Base-by-base conservation (phyloP, 2,797 vertebrate species). In the Threskiornis aethiopicus region DNA sequence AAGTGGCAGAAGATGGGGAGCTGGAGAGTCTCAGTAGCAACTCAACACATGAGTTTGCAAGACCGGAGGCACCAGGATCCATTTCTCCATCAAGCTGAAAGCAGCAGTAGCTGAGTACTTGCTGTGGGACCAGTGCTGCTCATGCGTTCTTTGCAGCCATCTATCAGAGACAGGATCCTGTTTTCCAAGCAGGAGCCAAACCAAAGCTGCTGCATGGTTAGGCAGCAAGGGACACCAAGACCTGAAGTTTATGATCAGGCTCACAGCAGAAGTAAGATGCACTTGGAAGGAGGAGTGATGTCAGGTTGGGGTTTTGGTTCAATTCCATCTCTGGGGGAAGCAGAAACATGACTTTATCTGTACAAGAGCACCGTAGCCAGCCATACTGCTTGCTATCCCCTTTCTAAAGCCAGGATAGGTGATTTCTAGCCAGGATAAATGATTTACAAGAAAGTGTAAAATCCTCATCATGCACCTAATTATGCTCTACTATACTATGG, bases 391-490 rank as follows among this genome's bases (percentile, higher is more conserved):
- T 87, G 73, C 92, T 95, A 47, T 95, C 66, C 85, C 16, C 51
- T 88, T 93, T 96, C 88, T 93, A 93, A 97, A 83, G 93, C 85
- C 84, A 91, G 85, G 72, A 77, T 33, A 87, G 87, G 95, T 61
- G 66, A 78, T 84, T 97, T 94, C 87, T 90, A 96, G 71, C 89
- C 64, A 96, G 76, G 62, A 39, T 54, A 90, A 93, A 94, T 80
- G 91, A 91, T 93, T 96, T 96, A 93, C 54, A 94, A 42, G 87
- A 93, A 97, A 93, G 95, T 96, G 66, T 84, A 88, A 96, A 96
- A 85, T 93, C 88, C 92, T 91, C 87, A 90, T 97, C 95, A 95
- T 93, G 89, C 44, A 95, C 84, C 84, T 98, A 96, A 98, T 97
- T 97, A 97, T 94, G 47, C 62, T 91, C 52, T 97, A 97, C 84